Conservation (phyloP, 2,797 vertebrate species). For the Cossypha niveicapilla region DNA sequence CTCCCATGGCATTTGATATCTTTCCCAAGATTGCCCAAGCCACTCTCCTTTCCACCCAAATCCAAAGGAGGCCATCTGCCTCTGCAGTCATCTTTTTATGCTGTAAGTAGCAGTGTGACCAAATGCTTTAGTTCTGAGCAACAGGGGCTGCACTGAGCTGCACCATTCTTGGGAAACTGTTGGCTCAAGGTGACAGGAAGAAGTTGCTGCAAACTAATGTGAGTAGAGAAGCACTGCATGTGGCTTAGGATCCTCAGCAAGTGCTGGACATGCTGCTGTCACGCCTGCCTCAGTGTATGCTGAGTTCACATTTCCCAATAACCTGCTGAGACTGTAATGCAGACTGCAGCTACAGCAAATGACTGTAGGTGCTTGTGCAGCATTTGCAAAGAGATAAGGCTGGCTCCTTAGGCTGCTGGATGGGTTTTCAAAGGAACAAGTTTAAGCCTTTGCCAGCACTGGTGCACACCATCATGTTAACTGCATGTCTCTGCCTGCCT, state of each 20-base stretch:
- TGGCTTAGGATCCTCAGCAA: background rate
- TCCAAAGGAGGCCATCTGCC: background rate
- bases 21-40: background rate
- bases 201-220: background rate
- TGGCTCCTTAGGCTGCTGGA: background rate
- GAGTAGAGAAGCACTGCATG: background rate
- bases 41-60: background rate
- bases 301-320: background rate
- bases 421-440: background rate
- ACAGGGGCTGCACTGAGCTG: background rate
- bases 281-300: background rate
- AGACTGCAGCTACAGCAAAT: background rate
- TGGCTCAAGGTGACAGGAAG: background rate
- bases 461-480: background rate
- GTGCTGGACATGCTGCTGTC: background rate
- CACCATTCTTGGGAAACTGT: background rate
- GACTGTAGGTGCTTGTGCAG: background rate
- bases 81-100: background rate
- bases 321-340: background rate
- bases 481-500: conserved; percentile 17
- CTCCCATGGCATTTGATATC: background rate
- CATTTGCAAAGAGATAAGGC: background rate
- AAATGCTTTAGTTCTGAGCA: background rate
- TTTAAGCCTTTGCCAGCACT: background rate
- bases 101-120: background rate